Evolutionary conservation across 2,113 vertebrate genomes (phyloP), one percentile per base, ranked within the genome.

Genomic region (Galbula dea): DNA sequence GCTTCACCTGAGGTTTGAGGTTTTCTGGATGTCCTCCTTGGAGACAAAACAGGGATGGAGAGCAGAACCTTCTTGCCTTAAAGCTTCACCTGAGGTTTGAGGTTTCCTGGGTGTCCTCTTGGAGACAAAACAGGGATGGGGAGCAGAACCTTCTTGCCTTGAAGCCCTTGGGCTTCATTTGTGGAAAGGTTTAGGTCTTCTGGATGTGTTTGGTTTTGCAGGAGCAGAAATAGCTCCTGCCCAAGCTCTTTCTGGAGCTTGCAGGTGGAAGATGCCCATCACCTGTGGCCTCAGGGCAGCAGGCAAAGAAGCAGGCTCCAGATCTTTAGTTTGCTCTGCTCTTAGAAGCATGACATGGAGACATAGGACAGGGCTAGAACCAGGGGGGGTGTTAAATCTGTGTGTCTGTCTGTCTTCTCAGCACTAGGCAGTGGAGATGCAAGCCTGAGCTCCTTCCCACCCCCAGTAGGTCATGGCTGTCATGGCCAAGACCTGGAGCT

Each of bases 201-300:
- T 3, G 11, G 46, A 4, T 3, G 10, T 0, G 15, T 21, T 82
- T 51, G 0, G n/a, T 59, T 67, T 39, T 10, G n/a, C 3, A 7
- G 78, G 61, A 3, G 1, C 8, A 8, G 41, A 30, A 8, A 32
- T 14, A 6, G 1, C 7, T 29, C 20, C 34, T 9, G 34, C 41
- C 26, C 2, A 11, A 85, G 32, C 29, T 22, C 55, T n/a, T 54
- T 48, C 32, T 30, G 23, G 73, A 24, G 49, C 41, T 8, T 18
- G 7, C 4, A 0, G 1, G 3, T 27, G n/a, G 46, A 3, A 9
- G n/a, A 17, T 1, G 2, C 6, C 21, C 51, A 0, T 30, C 1
- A 2, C 37, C 7, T 1, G 24, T 3, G 72, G 63, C 29, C 29
- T 51, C 54, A 7, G 85, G 68, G 51, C 66, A 24, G 45, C 0